A percentile compares a stretch with the other conserved stretches of the same genome.
These are phyloP conservation scores for Hoplostethus mediterraneus DNA, from an alignment of 2,797 vertebrate species.

Conservation along the genomic window DNA sequence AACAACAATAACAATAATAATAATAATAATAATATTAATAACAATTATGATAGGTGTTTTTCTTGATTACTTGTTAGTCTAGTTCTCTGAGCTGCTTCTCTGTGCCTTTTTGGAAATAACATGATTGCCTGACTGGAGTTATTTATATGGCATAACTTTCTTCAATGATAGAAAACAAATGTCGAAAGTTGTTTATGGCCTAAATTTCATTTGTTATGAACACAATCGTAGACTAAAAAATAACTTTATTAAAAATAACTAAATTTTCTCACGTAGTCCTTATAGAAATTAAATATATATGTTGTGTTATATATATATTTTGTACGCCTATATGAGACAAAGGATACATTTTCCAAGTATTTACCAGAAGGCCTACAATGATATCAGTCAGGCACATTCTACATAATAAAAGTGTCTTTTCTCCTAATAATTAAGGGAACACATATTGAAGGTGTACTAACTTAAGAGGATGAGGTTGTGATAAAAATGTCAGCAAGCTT, in stretches of 20 bases:
- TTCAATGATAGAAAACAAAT: too few species aligned
- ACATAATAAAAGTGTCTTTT: background rate
- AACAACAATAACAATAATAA: background rate
- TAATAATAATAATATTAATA: background rate
- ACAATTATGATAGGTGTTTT: background rate
- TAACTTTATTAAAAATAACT: too few species aligned
- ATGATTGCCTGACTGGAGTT: too few species aligned
- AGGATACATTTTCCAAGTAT: conserved; percentile 16
- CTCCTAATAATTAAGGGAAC: background rate
- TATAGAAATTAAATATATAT: background rate
- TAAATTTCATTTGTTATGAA: too few species aligned
- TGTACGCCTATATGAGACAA: background rate
- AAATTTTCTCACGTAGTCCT: background rate
- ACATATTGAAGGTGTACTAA: background rate
- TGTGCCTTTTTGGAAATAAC: too few species aligned
- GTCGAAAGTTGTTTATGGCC: too few species aligned
- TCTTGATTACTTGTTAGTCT: too few species aligned
- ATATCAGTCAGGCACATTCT: background rate
- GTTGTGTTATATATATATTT: too few species aligned
- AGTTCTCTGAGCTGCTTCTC: too few species aligned
- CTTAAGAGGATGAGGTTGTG: conserved; percentile 11
- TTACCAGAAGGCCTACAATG: background rate
- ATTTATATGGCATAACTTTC: too few species aligned
- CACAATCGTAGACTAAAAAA: too few species aligned
- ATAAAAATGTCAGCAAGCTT: conserved; percentile 64